Conservation (phyloP, 1,140 invertebrate genomes). For the Tribolium madens region DNA sequence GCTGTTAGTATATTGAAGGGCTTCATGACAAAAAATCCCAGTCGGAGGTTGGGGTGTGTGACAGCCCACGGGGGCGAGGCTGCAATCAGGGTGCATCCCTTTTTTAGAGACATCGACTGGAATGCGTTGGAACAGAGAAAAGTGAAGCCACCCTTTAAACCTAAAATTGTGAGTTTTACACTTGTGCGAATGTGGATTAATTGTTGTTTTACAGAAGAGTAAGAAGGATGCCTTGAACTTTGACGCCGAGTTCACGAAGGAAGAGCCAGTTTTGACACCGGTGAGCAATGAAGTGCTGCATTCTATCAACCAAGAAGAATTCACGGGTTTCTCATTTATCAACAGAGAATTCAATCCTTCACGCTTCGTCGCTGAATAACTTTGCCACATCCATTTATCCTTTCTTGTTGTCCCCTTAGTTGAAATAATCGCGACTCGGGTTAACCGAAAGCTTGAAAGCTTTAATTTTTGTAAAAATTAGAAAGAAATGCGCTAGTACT, state of each 20-base stretch:
- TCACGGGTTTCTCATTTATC: conserved; percentile 96
- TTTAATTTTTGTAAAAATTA: conserved; percentile 43
- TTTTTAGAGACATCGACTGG: conserved; percentile 98
- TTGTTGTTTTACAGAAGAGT: conserved; percentile 71
- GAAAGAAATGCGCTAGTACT: conserved; percentile 34
- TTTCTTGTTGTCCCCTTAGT: conserved; percentile 20
- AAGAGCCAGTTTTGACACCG: conserved; percentile 96
- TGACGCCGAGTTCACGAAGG: conserved; percentile 99
- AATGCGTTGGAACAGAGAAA: conserved; percentile 89
- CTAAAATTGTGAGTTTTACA: conserved; percentile 90
- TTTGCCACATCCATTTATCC: conserved; percentile 32
- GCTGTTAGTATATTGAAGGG: conserved; percentile 98
- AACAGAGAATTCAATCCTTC: conserved; percentile 92
- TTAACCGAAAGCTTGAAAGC: conserved; percentile 40
- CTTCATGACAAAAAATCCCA: conserved; percentile 99
- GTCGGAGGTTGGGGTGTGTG: conserved; percentile 93
- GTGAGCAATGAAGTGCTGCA: conserved; percentile 90
- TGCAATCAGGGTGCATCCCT: conserved; percentile 92
- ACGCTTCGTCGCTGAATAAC: conserved; percentile 68
- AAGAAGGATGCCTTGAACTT: conserved; percentile 98
- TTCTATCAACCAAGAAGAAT: conserved; percentile 98
- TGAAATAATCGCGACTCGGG: conserved; percentile 16
- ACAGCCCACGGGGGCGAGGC: conserved; percentile 79
- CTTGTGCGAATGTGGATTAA: too few relatives aligned
- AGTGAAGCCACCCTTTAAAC: conserved; percentile 97